A percentile compares a stretch with the other conserved stretches of the same genome.
Conservation (phyloP, 2,797 vertebrate genomes). For the Pantherophis vulpinus region DNA sequence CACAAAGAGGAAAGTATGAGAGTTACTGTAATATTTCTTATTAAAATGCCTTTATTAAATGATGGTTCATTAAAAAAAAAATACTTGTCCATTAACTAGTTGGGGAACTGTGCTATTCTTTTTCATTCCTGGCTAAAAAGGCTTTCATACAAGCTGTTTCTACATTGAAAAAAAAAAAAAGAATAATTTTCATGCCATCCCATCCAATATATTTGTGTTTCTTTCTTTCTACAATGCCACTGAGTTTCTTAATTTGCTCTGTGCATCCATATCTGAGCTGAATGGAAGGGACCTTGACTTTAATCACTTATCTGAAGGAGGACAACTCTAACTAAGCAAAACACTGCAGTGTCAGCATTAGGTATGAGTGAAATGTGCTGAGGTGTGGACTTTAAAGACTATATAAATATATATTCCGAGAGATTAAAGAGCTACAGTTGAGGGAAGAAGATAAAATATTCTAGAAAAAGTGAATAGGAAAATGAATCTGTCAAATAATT, state of each 20-base stretch:
- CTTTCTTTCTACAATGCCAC: neutral
- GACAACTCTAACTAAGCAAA: slow-evolving; percentile 15
- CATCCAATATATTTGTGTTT: neutral
- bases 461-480: slow-evolving; percentile 26
- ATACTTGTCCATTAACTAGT: neutral
- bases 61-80: neutral
- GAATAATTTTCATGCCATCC: neutral
- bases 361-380: slow-evolving; percentile 28
- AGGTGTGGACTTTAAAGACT: neutral
- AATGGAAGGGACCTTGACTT: slow-evolving; percentile 15
- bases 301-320: slow-evolving; percentile 7
- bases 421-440: slow-evolving; percentile 15
- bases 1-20: neutral
- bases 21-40: neutral
- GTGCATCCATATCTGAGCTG: neutral
- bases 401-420: slow-evolving; percentile 6
- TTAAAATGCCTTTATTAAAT: neutral
- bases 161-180: neutral
- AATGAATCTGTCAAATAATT: slow-evolving; percentile 1
- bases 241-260: neutral
- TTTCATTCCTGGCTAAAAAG: neutral
- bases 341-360: slow-evolving; percentile 21
- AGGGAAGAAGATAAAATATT: neutral
- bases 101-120: neutral
- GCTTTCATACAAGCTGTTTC: neutral